Evolutionary conservation across 2,888 invertebrate species (phyloP).

Genomic region (Diarsia dahlii): DNA sequence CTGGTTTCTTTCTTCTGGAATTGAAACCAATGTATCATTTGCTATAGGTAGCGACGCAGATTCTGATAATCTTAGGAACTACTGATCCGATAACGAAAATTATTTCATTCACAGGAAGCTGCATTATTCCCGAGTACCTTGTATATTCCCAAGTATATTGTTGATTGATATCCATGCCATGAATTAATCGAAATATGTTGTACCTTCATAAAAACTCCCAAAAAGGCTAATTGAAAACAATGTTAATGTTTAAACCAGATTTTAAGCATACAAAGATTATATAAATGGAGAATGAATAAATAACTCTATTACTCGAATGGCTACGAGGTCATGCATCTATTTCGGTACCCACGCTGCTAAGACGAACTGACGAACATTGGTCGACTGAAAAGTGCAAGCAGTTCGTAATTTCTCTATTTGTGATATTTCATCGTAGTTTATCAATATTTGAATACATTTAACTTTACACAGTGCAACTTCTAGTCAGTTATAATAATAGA

Average conservation of each 20-base stretch:
- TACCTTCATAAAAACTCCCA: neutral
- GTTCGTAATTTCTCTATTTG: constrained; percentile 17
- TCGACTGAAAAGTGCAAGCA: constrained; percentile 32
- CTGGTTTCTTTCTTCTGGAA: too few species aligned
- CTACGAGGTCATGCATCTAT: constrained; percentile 63
- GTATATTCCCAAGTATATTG: too few species aligned
- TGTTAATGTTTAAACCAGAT: neutral
- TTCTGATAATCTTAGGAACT: too few species aligned
- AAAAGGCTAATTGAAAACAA: too few species aligned
- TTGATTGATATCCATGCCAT: too few species aligned
- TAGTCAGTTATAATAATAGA: constrained; percentile 34
- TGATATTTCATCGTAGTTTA: constrained; percentile 11
- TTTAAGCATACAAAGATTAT: constrained; percentile 9
- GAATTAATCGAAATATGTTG: too few species aligned
- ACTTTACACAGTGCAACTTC: neutral
- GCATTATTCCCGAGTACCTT: too few species aligned
- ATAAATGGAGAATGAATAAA: constrained; percentile 27
- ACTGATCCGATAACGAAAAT: too few species aligned
- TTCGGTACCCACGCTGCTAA: constrained; percentile 45
- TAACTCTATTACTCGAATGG: constrained; percentile 43
- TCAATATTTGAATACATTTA: neutral
- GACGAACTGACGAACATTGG: constrained; percentile 21
- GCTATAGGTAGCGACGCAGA: too few species aligned
- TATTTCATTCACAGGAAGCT: too few species aligned
- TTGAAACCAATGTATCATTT: too few species aligned